Evolutionary conservation across 1,140 invertebrate genomes (phyloP), one percentile per base, ranked within the genome.

Genomic region (Drosophila busckii): DNA sequence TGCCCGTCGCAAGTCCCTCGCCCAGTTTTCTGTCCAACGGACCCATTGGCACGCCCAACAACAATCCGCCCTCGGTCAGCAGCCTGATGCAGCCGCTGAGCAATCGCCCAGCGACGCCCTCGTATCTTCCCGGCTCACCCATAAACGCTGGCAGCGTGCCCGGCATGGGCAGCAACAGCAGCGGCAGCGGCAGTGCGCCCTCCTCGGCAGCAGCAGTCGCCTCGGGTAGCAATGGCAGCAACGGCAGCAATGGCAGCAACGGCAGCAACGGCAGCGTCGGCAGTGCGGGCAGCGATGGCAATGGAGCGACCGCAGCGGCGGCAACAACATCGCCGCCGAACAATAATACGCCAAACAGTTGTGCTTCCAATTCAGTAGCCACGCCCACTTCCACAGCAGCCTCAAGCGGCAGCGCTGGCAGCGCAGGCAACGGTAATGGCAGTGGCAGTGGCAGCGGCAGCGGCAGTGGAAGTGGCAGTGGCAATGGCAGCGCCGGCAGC

Each of bases 1-100:
- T 87, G 62, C 86, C 90, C 13, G 88, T 88, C 2, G 85, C 89
- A 16, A 89, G 89, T 49, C 82, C 89, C 4, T 90, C 90, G 50
- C 89, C 90, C 34, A 85, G 70, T 34, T 82, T 86, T 13, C 38
- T 73, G 22, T 86, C 88, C 9, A 88, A 88, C 26, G 88, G 87
- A 9, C 88, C 88, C 1, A 82, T 88, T 29, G 83, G 87, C 29
- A 89, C 89, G 46, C 90, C 89, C 12, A 67, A 65, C 4, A 86
- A 85, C 41, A 88, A 89, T 62, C 89, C 90, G 23, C 89, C 89
- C 32, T 86, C 89, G 8, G 88, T 89, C 7, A 87, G 87, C 29
- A 89, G 88, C 12, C 34, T 87, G 1, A 84, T 87, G 65, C 84
- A 86, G 26, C 80, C 86, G n/a, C 20, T 80, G 17, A 84, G 73